Percentiles rank a stretch among this genome's conserved stretches.
phyloP scores from a whole-genome alignment of 2,113 vertebrate genomes.

The Trichomycterus rosablanca region DNA sequence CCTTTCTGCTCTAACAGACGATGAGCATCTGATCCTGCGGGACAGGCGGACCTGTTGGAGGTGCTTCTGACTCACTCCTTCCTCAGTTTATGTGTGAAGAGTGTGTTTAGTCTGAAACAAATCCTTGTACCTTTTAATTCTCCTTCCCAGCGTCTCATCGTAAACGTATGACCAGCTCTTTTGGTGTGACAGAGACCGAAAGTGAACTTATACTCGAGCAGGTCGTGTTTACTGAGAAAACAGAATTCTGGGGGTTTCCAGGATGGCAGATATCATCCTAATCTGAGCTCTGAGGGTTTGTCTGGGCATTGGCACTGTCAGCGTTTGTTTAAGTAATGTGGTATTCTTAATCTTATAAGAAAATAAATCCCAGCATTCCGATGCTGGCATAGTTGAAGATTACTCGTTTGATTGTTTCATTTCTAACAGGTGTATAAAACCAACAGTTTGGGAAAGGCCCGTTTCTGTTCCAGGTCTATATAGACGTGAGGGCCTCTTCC shows the following conservation, averaged over 20 bases:
- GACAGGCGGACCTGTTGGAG: not conserved
- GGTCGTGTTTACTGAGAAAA: not conserved
- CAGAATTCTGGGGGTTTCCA: conserved; percentile 29
- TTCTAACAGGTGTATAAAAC: too few species aligned
- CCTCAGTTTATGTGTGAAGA: not conserved
- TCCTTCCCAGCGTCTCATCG: not conserved
- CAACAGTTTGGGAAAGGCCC: too few species aligned
- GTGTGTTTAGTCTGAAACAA: conserved; percentile 40
- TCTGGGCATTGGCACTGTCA: not conserved
- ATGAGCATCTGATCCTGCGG: too few species aligned
- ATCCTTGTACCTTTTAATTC: not conserved
- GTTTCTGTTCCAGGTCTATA: too few species aligned
- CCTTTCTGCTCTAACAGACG: too few species aligned
- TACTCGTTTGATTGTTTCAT: too few species aligned
- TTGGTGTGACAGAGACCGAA: too few species aligned
- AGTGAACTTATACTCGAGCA: not conserved
- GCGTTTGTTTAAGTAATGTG: conserved; percentile 2
- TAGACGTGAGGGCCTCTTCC: too few species aligned
- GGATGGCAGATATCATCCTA: conserved; percentile 14
- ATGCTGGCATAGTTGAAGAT: too few species aligned
- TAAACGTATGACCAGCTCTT: too few species aligned
- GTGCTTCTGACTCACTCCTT: not conserved
- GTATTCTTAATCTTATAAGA: conserved; percentile 26
- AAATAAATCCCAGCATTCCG: conserved; percentile 11
- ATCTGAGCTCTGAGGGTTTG: not conserved